Base-by-base conservation (phyloP, 2,113 vertebrate genomes). In the Sula dactylatra region DNA sequence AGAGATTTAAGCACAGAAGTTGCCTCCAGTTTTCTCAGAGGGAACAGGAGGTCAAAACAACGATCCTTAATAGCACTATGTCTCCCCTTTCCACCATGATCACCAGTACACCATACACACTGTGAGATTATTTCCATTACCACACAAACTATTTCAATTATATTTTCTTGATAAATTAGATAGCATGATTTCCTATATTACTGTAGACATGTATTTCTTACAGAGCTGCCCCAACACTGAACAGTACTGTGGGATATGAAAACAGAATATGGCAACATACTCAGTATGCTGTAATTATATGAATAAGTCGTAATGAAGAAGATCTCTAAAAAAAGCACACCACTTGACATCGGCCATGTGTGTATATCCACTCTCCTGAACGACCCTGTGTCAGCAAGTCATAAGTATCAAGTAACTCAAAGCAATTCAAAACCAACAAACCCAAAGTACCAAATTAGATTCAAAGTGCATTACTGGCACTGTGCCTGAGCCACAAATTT, bases 361-460 rank as follows among this genome's bases (percentile, higher is more conserved):
- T 89, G 92, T 89, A 94, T 94, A 92, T 86, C 55, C 52, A 42
- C 70, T 87, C 54, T 94, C 84, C 93, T 90, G 79, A 91, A 86
- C 2, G 17, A 92, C 86, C 70, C 74, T 82, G 47, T 91, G 93
- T 96, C 96, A 96, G 93, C 89, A 96, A 97, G 93, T 95, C 73
- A 3, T 13, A 93, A 93, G 90, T 87, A 96, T 97, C 95, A 92
- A 96, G 81, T 96, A 92, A 95, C 94, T 81, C 87, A 94, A 97
- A 97, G 96, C 91, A 97, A 97, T 90, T 97, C 87, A 96, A 97
- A 97, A 96, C 96, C 97, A 96, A 96, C 93, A 95, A 97, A 94
- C 82, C 93, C 84, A 81, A 89, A 59, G 71, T 49, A 96, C 96
- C 3, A 5, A 97, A 96, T 97, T 96, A 96, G 96, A 93, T 90